Evolutionary conservation across 2,888 invertebrate species (phyloP).

Genomic region (Boloria selene): DNA sequence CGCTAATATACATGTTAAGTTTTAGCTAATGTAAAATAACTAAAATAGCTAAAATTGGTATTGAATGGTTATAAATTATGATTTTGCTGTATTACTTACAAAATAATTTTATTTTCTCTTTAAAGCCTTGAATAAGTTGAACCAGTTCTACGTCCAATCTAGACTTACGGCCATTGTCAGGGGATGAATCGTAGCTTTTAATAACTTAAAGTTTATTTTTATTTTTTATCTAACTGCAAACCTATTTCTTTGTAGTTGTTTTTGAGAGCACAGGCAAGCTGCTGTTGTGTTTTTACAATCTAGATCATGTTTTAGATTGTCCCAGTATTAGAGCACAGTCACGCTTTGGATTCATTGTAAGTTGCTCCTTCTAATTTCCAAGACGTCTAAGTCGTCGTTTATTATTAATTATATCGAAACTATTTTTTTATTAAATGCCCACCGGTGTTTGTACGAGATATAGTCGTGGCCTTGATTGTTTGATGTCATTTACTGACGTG

Average conservation of each 20-base stretch:
- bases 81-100: background rate
- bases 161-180: constrained; percentile 74
- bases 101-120: constrained; percentile 4
- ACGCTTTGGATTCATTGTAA: constrained; percentile 68
- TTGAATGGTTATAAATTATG: background rate
- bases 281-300: constrained; percentile 73
- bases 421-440: constrained; percentile 53
- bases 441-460: constrained; percentile 45
- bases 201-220: constrained; percentile 51
- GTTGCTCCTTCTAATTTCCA: constrained; percentile 64
- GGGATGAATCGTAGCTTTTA: constrained; percentile 77
- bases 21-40: constrained; percentile 26
- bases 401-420: constrained; percentile 70
- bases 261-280: constrained; percentile 68
- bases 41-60: constrained; percentile 4
- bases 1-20: constrained; percentile 22
- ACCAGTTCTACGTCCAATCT: constrained; percentile 48
- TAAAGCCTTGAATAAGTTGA: constrained; percentile 13
- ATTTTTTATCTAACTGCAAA: constrained; percentile 64
- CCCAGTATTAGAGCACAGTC: constrained; percentile 70
- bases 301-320: constrained; percentile 79
- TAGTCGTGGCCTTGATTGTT: constrained; percentile 57
- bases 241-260: constrained; percentile 74
- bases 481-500: constrained; percentile 51
- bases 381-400: constrained; percentile 67